phyloP scores from a whole-genome alignment of 1,140 invertebrate genomes.

The Zeugodacus cucurbitae region DNA sequence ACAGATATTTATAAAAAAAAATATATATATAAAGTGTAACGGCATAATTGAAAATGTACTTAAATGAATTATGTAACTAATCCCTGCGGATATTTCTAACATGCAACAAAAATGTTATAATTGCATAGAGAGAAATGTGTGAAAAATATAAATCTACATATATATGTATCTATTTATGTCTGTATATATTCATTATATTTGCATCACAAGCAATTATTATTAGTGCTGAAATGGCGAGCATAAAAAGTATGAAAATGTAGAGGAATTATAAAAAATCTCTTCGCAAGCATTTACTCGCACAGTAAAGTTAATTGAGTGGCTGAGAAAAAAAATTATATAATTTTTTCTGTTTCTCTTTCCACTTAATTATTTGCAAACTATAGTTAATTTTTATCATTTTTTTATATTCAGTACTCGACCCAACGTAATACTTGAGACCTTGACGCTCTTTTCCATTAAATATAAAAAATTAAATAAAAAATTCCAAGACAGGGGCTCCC shows the following conservation, averaged over 20 bases:
- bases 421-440: neutral
- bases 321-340: neutral
- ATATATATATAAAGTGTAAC: neutral
- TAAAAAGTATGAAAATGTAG: neutral
- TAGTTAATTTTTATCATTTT: neutral
- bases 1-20: neutral
- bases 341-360: neutral
- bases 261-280: neutral
- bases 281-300: neutral
- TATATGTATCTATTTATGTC: neutral
- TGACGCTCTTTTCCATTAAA: neutral
- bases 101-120: conserved; percentile 15
- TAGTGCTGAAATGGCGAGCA: neutral
- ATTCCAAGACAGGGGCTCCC: too few relatives aligned
- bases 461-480: too few relatives aligned
- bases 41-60: conserved; percentile 18
- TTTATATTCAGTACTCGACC: neutral
- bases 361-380: neutral
- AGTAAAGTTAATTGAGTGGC: conserved; percentile 26
- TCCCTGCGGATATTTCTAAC: conserved; percentile 36
- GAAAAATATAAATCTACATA: neutral
- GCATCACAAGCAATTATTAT: neutral
- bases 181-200: neutral
- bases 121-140: neutral
- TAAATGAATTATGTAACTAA: conserved; percentile 28